These are phyloP conservation scores for Leptopilina myrica DNA, from an alignment of 2,888 invertebrate genomes.

Conservation along the genomic window DNA sequence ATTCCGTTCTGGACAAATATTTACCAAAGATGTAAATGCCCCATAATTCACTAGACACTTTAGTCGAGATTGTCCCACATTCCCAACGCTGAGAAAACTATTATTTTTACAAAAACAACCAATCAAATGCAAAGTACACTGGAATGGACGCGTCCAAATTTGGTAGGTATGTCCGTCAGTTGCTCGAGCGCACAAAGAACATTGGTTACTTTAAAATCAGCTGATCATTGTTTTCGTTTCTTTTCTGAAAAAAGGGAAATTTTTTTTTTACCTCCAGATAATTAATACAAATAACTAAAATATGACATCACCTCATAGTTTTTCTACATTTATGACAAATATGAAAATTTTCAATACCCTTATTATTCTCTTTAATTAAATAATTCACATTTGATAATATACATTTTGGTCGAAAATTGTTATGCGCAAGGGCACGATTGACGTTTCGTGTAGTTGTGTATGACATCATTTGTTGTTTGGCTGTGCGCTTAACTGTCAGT, in stretches of 20 bases:
- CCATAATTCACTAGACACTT: no score
- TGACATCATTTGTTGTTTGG: constrained; percentile 44
- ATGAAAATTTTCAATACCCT: neutral
- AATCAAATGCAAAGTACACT: neutral
- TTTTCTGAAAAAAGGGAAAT: constrained; percentile 6
- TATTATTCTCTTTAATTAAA: neutral
- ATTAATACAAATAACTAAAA: neutral
- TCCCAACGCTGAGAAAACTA: no score
- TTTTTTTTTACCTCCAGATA: neutral
- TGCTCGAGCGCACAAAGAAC: neutral
- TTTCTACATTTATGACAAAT: neutral
- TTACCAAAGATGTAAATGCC: no score
- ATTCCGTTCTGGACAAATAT: no score
- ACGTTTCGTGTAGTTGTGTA: constrained; percentile 35
- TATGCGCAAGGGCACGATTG: constrained; percentile 39
- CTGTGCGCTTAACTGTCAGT: constrained; percentile 53
- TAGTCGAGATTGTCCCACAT: no score
- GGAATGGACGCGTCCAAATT: constrained; percentile 26
- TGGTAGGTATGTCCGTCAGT: constrained; percentile 2
- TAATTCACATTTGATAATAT: neutral
- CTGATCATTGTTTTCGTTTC: constrained; percentile 73
- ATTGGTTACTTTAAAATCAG: constrained; percentile 62
- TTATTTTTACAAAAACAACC: neutral
- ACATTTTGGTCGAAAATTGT: neutral
- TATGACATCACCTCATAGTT: neutral